These are phyloP conservation scores for Coccyzus lansbergi DNA, from an alignment of 2,797 vertebrate species.

Conservation along the genomic window DNA sequence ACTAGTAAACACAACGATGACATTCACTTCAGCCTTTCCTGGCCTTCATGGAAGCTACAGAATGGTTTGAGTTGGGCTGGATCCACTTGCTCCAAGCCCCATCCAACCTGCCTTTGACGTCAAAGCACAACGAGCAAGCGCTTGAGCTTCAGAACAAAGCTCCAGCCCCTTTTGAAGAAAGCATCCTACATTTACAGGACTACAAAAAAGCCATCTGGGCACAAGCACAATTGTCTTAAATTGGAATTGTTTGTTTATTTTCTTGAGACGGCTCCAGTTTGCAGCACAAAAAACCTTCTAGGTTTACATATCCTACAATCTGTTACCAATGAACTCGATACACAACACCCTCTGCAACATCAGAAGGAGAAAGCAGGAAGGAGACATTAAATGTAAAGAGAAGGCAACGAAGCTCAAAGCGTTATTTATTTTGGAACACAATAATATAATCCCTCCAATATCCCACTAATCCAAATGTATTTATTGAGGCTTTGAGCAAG, in stretches of 20 bases:
- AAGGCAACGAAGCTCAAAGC: not conserved
- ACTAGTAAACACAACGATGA: accelerated
- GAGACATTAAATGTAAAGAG: not conserved
- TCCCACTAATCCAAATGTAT: not conserved
- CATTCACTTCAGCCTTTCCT: not conserved
- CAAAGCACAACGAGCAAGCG: not conserved
- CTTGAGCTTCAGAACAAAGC: not conserved
- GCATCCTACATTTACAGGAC: not conserved
- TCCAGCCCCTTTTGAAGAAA: not conserved
- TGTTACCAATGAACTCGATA: not conserved
- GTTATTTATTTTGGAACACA: not conserved
- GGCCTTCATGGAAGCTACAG: not conserved
- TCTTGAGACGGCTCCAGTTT: not conserved
- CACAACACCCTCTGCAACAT: not conserved
- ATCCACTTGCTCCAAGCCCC: too few species aligned
- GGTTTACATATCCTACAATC: not conserved
- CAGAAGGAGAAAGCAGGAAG: not conserved
- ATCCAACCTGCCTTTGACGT: not conserved
- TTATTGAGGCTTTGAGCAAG: not conserved
- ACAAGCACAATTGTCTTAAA: not conserved
- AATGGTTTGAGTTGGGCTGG: too few species aligned
- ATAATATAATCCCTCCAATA: not conserved
- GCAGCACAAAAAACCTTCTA: not conserved
- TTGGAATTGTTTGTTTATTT: not conserved
- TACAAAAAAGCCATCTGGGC: not conserved